Evolutionary conservation across 2,888 invertebrate genomes (phyloP), one percentile per base, ranked within the genome.

Genomic region (Pachydiplax longipennis): DNA sequence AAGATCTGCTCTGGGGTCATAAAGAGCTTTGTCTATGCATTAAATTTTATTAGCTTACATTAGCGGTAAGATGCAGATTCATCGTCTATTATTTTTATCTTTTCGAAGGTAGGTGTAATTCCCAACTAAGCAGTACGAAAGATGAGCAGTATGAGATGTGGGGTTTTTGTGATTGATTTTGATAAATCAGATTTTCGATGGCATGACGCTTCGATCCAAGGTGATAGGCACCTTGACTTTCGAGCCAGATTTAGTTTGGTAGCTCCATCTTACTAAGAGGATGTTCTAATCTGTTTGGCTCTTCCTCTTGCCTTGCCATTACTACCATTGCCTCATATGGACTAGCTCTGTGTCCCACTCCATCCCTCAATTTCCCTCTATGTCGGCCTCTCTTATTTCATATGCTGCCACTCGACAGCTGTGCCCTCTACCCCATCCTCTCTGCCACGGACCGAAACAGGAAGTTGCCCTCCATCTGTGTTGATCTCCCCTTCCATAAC

Each of bases 401-500:
- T 58, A 58, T 58, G 35, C 58, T 35, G 31, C 58, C 61, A n/a
- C 35, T n/a, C 83, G 35, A 35, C 37, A 58, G 61, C 22, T 37
- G n/a, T 35, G 15, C 35, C 58, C n/a, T n/a, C n/a, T n/a, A n/a
- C n/a, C 58, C 18, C 87, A 35, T 37, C 8, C 37, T 37, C 61
- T n/a, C 58, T 4, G 15, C 18, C 18, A 83, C 48, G 82, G 61
- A 37, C 22, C 87, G 61, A 87, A 87, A 61, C 87, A 87, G 87
- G 87, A 87, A 87, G 87, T 87, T 58, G 61, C n/a, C 65, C 87
- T 37, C 87, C 87, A 87, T 87, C 65, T 65, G n/a, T 25, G 65
- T 25, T 25, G 1, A 73, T 73, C 73, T 31, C 73, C 31, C 73
- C 13, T 31, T 31, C n/a, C 4, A 25, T 73, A n/a, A 12, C n/a